phyloP scores from a whole-genome alignment of 2,113 vertebrate genomes.

The Carassius carassius region DNA sequence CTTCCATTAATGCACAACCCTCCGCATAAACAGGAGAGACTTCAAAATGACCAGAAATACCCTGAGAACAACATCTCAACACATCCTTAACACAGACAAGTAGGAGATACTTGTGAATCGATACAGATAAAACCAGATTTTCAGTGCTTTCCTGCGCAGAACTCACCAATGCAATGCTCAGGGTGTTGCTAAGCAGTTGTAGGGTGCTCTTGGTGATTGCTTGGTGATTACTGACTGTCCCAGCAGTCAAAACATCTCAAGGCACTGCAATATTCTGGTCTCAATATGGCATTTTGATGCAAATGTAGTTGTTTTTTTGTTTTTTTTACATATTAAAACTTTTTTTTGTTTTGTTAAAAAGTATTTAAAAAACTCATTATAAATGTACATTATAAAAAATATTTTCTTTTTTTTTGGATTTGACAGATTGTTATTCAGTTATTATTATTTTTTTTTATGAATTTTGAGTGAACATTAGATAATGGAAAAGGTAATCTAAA shows the following conservation, averaged over 20 bases:
- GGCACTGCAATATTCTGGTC: neutral
- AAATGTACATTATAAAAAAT: no score
- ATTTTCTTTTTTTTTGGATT: neutral
- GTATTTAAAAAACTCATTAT: no score
- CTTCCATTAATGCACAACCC: conserved; percentile 63
- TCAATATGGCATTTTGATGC: no score
- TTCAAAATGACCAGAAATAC: conserved; percentile 46
- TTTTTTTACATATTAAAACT: no score
- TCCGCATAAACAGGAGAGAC: conserved; percentile 22
- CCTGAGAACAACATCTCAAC: neutral
- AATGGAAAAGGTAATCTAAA: no score
- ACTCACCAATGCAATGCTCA: neutral
- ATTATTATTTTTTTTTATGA: neutral
- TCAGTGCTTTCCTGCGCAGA: neutral
- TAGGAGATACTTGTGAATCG: neutral
- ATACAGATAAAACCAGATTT: neutral
- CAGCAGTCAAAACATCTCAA: neutral
- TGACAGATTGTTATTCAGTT: neutral
- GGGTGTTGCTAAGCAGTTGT: neutral
- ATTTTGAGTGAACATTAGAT: no score
- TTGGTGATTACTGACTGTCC: neutral
- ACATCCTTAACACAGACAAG: neutral
- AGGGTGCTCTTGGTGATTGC: neutral
- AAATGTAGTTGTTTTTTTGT: no score
- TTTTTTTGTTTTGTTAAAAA: no score